Percentiles rank a stretch among this genome's conserved stretches.
Evolutionary conservation across 1,140 invertebrate genomes (phyloP).

Genomic region (Nasonia longicornis): DNA sequence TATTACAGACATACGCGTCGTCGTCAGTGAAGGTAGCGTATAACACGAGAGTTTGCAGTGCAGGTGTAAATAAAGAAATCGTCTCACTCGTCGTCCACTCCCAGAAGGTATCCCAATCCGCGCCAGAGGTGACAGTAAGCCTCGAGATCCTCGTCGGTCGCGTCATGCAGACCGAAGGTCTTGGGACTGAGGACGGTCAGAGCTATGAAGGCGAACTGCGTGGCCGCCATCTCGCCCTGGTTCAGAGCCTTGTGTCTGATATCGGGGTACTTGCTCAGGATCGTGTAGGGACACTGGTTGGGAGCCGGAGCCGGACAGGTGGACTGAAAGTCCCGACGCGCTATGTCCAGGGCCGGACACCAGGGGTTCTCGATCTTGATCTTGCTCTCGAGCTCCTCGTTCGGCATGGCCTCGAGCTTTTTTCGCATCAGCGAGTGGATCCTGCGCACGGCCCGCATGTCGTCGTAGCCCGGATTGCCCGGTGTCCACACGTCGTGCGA

Average conservation of each 20-base stretch:
- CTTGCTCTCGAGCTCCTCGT: constrained; percentile 49
- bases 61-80: no score
- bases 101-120: constrained; percentile 81
- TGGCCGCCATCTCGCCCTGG: constrained; percentile 84
- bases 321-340: constrained; percentile 50
- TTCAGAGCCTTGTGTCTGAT: constrained; percentile 58
- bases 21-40: constrained; percentile 52
- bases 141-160: constrained; percentile 73
- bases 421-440: constrained; percentile 65
- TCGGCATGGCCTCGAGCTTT: constrained; percentile 49
- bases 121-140: constrained; percentile 86
- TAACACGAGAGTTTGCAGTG: no score
- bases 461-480: constrained; percentile 62
- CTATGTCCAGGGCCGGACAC: constrained; percentile 55
- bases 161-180: constrained; percentile 73
- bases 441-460: constrained; percentile 65
- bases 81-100: constrained; percentile 79
- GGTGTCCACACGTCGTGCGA: constrained; percentile 66
- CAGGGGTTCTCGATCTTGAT: constrained; percentile 66
- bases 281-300: constrained; percentile 60
- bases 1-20: constrained; percentile 44
- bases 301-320: constrained; percentile 48
- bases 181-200: constrained; percentile 75
- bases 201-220: constrained; percentile 86
- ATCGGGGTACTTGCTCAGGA: constrained; percentile 69